A percentile compares a stretch with the other conserved stretches of the same genome.
Conservation (phyloP, 2,113 vertebrate species). For the Petrocephalus zakoni region DNA sequence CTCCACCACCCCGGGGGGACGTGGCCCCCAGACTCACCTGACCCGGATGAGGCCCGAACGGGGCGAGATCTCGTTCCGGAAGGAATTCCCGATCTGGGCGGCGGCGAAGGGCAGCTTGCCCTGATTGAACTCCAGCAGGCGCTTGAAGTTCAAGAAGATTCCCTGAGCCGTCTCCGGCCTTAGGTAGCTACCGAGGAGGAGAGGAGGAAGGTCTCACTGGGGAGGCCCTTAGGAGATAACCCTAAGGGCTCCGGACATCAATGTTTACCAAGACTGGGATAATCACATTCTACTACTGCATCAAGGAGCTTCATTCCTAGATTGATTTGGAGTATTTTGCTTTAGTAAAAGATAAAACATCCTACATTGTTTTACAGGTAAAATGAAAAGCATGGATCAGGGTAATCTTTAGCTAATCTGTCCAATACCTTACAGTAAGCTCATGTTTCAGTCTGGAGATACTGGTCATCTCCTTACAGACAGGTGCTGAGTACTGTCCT, state of each 20-base stretch:
- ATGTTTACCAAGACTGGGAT: background rate
- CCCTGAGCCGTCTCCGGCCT: conserved; percentile 98
- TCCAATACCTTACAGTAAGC: background rate
- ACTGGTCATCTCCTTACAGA: background rate
- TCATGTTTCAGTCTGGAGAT: background rate
- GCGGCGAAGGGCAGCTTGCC: conserved; percentile 95
- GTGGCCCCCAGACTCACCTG: conserved; percentile 63
- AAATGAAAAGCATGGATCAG: background rate
- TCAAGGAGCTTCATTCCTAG: background rate
- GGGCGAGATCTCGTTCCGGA: conserved; percentile 96
- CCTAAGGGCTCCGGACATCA: background rate
- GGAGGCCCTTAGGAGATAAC: background rate
- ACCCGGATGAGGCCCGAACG: conserved; percentile 95
- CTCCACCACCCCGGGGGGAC: background rate
- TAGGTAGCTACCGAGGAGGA: conserved; percentile 70
- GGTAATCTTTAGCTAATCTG: background rate
- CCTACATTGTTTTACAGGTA: background rate
- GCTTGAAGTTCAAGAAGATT: conserved; percentile 99
- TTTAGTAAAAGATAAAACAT: no score
- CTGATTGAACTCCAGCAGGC: conserved; percentile 96
- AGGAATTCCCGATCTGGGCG: conserved; percentile 97
- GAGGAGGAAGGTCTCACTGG: background rate
- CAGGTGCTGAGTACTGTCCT: background rate
- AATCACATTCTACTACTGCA: background rate
- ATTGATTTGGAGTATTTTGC: no score